Evolutionary conservation across 2,888 invertebrate genomes (phyloP), one percentile per base, ranked within the genome.

Genomic region (Latrodectus elegans): DNA sequence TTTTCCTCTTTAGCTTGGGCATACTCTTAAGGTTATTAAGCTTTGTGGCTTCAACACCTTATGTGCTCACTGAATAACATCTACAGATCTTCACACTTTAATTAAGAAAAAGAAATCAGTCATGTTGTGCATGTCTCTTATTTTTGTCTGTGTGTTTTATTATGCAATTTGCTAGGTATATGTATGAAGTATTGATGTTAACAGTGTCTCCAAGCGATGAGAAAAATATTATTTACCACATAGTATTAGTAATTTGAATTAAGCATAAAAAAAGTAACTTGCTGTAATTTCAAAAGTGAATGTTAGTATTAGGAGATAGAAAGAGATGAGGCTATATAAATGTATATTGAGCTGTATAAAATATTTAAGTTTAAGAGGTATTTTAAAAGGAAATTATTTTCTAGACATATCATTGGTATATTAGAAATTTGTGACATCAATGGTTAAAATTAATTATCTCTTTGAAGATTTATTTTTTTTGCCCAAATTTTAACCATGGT

Each of bases 1-100:
- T 78, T 12, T n/a, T 53, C 17, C 78, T 64, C 83, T 88, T 74
- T 77, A 88, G 87, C 87, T 17, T 88, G 87, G 87, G 87, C 75
- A 65, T 88, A 88, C 70, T 88, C 87, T 51, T 88, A 88, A 88
- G 70, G 67, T 87, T 75, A 79, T 65, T 82, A 78, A 72, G 87
- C 81, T 64, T 70, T 71, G 38, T 72, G 71, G 76, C 75, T 68
- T 71, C 78, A 72, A 88, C 87, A 88, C 79, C 87, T 88, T 83
- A 78, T 88, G 78, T 88, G 87, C 87, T 88, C 87, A 88, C 87
- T 68, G 87, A 88, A 77, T 76, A 87, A 87, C 87, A 88, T 83
- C 83, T 83, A 83, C 78, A 72, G 83, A 87, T 86, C 64, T 67
- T 73, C 78, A 88, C 82, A 83, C 65, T 73, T 64, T 74, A 77